Evolutionary conservation across 1,140 invertebrate species (phyloP).

Genomic region (Callitettix versicolor): DNA sequence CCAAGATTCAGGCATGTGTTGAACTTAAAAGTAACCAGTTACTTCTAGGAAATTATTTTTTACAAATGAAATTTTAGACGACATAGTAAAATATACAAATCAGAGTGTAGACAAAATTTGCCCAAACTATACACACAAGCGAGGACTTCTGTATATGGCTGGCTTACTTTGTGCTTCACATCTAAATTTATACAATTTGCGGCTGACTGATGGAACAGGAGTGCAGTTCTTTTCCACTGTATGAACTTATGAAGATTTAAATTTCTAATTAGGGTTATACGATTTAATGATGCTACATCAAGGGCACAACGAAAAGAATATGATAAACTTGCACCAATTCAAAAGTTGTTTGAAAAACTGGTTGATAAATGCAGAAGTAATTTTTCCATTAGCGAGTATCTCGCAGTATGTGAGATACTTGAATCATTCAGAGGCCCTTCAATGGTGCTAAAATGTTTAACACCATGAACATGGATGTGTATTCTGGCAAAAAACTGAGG

Average conservation of each 20-base stretch:
- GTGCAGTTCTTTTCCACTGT: slow-evolving; percentile 26
- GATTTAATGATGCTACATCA: slow-evolving; percentile 29
- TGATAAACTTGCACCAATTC: slow-evolving; percentile 30
- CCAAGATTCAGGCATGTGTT: too few species aligned
- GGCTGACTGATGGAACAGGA: too few species aligned
- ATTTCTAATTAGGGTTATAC: slow-evolving; percentile 24
- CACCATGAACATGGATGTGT: slow-evolving; percentile 27
- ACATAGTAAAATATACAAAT: too few species aligned
- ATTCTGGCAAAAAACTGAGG: slow-evolving; percentile 25
- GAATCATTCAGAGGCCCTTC: slow-evolving; percentile 28
- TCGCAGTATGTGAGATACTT: slow-evolving; percentile 29
- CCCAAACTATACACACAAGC: too few species aligned
- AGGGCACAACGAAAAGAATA: slow-evolving; percentile 21
- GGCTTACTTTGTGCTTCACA: too few species aligned
- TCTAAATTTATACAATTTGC: too few species aligned
- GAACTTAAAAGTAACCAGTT: too few species aligned
- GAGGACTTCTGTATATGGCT: too few species aligned
- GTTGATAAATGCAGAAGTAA: slow-evolving; percentile 22
- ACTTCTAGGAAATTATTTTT: too few species aligned
- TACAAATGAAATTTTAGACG: too few species aligned
- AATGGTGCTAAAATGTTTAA: slow-evolving; percentile 27
- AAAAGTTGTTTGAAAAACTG: slow-evolving; percentile 25
- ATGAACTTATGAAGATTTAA: slow-evolving; percentile 26
- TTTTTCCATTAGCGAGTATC: slow-evolving; percentile 13
- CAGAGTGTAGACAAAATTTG: too few species aligned